A percentile compares a stretch with the other conserved stretches of the same genome.
These are phyloP conservation scores for Endotricha flammealis DNA, from an alignment of 2,888 invertebrate genomes.

Conservation along the genomic window DNA sequence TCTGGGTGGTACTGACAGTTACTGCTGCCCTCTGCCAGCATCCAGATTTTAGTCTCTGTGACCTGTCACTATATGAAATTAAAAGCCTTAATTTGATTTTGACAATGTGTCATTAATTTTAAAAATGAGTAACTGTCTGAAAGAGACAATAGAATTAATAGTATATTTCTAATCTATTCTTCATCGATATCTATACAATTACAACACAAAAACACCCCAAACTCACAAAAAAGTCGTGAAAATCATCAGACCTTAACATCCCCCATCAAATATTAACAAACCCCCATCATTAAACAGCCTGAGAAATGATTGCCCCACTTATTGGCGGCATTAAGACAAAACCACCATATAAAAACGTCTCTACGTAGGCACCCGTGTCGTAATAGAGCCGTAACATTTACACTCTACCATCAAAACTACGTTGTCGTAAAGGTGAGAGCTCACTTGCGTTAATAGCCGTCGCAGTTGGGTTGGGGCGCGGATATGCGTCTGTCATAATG, in stretches of 20 bases:
- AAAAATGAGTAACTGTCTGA: too few relatives aligned
- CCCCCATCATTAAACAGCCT: slow-evolving; percentile 18
- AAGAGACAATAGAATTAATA: too few relatives aligned
- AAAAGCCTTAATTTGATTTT: too few relatives aligned
- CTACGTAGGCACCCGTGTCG: slow-evolving; percentile 20
- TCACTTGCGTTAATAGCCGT: slow-evolving; percentile 1
- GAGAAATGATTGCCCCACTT: slow-evolving; percentile 36
- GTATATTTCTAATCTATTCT: too few relatives aligned
- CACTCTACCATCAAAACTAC: slow-evolving; percentile 46
- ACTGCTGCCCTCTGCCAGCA: too few relatives aligned
- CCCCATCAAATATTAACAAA: slow-evolving; percentile 12
- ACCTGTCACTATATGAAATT: too few relatives aligned
- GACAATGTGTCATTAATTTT: too few relatives aligned
- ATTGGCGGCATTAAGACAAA: slow-evolving; percentile 40
- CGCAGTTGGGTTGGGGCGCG: not conserved
- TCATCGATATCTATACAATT: too few relatives aligned
- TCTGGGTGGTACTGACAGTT: too few relatives aligned
- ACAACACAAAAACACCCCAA: too few relatives aligned
- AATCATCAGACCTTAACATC: not conserved
- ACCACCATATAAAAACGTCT: slow-evolving; percentile 45
- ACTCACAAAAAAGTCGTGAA: too few relatives aligned
- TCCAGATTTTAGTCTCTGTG: too few relatives aligned
- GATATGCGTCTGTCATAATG: not conserved
- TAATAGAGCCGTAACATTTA: slow-evolving; percentile 54
- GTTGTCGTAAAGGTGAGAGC: slow-evolving; percentile 30